Evolutionary conservation across 2,797 vertebrate species (phyloP).

Genomic region (Scolopax bukidnonensis): DNA sequence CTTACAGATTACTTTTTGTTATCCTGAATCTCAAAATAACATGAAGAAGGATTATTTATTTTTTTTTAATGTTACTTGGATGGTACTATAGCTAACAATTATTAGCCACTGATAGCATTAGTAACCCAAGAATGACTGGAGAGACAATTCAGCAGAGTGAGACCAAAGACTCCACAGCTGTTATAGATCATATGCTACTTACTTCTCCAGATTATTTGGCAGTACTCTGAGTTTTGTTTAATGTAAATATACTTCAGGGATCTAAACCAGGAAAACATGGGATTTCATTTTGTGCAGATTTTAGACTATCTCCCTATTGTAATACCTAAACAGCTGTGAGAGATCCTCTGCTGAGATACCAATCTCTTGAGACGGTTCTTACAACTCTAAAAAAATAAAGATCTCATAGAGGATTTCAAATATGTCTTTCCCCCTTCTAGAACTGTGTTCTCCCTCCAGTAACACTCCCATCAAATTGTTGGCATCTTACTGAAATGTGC

Average conservation of each 20-base stretch:
- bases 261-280: constrained; percentile 36
- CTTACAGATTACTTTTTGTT: not conserved
- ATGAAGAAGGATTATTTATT: not conserved
- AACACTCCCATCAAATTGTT: not conserved
- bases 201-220: constrained; percentile 46
- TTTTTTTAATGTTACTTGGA: not conserved
- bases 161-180: constrained; percentile 46
- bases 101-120: not conserved
- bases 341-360: not conserved
- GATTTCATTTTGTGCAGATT: constrained; percentile 25
- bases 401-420: constrained; percentile 2
- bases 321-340: constrained; percentile 40
- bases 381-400: not conserved
- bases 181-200: constrained; percentile 35
- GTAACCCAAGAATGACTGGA: not conserved
- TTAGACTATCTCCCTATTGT: not conserved
- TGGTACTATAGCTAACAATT: not conserved
- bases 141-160: not conserved
- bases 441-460: not conserved
- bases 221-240: constrained; percentile 32
- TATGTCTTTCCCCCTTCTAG: not conserved
- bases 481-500: not conserved
- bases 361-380: constrained; percentile 9
- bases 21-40: not conserved
- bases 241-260: constrained; percentile 55